Base-by-base conservation (phyloP, 2,888 invertebrate species). In the Herminia tarsipennalis region DNA sequence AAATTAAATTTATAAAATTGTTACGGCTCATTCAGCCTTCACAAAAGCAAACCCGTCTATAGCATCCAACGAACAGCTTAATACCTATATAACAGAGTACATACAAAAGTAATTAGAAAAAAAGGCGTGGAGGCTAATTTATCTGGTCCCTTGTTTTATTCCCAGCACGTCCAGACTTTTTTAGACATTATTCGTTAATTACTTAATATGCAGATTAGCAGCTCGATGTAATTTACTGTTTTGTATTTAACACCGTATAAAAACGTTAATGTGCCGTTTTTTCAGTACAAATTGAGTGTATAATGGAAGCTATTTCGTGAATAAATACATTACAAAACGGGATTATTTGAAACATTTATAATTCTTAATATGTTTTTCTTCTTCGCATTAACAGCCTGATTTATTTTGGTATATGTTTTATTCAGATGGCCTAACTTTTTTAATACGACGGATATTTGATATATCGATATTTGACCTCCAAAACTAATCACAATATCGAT, bases 91-190 rank as follows among this genome's bases (percentile, higher is more conserved):
- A n/a, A 16, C 47, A 48, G 44, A 44, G 54, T 64, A 49, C 37
- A 62, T 60, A 66, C 56, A 69, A 78, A 75, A 73, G 66, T 79
- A 76, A 83, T 81, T 81, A 78, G 54, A 70, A 73, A 76, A n/a
- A 73, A 63, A 71, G 30, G 70, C 67, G 63, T 62, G 63, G 54
- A 72, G 70, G 72, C 73, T 81, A 78, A 84, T 86, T 83, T 74
- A 78, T 81, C 76, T 76, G 65, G 66, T 52, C 59, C 57, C 48
- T 49, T 47, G 57, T 43, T 74, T 73, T 64, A 85, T 81, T 83
- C 81, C 39, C 51, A 73, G 74, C 85, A 83, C 83, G 84, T 81
- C 56, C 46, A 56, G 55, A 68, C 65, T 72, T 74, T 74, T 69
- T 72, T 52, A 52, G 56, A 61, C 60, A 73, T 74, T 69, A 74